These are phyloP conservation scores for Ormyrus nitidulus DNA, from an alignment of 2,888 invertebrate species.

Conservation along the genomic window DNA sequence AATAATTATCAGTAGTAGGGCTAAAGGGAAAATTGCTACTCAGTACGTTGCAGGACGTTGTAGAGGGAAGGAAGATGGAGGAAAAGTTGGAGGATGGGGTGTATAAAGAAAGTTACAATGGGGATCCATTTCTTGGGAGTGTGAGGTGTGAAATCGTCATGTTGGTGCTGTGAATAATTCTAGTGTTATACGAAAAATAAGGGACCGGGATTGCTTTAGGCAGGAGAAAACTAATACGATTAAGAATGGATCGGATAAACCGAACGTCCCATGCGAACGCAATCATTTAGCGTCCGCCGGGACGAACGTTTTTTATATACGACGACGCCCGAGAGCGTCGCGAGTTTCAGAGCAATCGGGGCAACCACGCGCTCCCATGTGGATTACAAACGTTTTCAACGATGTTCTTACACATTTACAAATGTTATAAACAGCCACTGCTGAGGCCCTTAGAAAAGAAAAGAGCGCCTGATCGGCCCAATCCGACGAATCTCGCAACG, in stretches of 20 bases:
- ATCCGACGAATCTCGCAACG: slow-evolving; percentile 52
- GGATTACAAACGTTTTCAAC: neutral
- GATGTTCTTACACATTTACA: slow-evolving; percentile 2
- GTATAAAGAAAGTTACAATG: slow-evolving; percentile 36
- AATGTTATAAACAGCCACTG: neutral
- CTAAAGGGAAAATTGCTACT: slow-evolving; percentile 64
- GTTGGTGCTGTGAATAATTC: slow-evolving; percentile 33
- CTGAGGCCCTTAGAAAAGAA: slow-evolving; percentile 31
- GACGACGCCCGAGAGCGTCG: slow-evolving; percentile 37
- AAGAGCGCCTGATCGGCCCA: slow-evolving; percentile 46
- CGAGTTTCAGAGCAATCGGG: slow-evolving; percentile 54
- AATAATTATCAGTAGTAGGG: slow-evolving; percentile 63
- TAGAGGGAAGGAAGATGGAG: neutral
- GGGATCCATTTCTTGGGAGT: neutral
- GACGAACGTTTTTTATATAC: slow-evolving; percentile 63
- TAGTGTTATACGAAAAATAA: slow-evolving; percentile 43
- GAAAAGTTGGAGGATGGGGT: slow-evolving; percentile 1
- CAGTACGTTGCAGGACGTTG: slow-evolving; percentile 65
- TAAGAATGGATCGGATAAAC: slow-evolving; percentile 57
- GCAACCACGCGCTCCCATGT: slow-evolving; percentile 51
- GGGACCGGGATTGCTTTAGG: slow-evolving; percentile 46
- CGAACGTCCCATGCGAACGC: slow-evolving; percentile 68
- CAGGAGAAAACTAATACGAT: slow-evolving; percentile 12
- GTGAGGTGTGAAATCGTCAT: slow-evolving; percentile 25
- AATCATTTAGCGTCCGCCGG: slow-evolving; percentile 64